Conservation (phyloP, 2,888 invertebrate genomes). For the Pollenia labialis region DNA sequence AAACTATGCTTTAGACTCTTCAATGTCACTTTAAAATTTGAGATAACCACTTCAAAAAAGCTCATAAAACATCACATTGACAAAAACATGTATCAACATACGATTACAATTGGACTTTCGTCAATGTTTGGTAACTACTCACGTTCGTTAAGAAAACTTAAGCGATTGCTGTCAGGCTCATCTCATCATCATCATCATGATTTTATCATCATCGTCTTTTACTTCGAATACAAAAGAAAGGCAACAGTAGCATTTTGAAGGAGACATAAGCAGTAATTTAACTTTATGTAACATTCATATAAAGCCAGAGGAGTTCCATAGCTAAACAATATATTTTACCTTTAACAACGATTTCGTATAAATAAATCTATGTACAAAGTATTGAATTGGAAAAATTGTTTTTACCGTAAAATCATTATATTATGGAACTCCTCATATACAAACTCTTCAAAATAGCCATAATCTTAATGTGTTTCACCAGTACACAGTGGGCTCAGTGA, state of each 20-base stretch:
- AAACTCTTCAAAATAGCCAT: background rate
- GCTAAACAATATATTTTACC: too few species aligned
- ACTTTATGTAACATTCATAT: background rate
- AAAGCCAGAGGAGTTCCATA: too few species aligned
- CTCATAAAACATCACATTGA: constrained; percentile 40
- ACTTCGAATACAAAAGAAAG: background rate
- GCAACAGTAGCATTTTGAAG: constrained; percentile 9
- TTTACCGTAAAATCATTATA: too few species aligned
- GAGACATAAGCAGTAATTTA: constrained; percentile 27
- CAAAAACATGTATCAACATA: constrained; percentile 3
- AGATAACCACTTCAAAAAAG: constrained; percentile 42
- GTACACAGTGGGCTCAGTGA: too few species aligned
- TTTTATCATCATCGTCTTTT: constrained; percentile 12
- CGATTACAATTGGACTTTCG: constrained; percentile 12
- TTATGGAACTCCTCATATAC: background rate
- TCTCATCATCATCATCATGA: constrained; percentile 41
- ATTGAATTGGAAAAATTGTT: too few species aligned
- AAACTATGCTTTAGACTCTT: constrained; percentile 20
- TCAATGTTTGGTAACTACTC: constrained; percentile 56
- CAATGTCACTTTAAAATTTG: constrained; percentile 43
- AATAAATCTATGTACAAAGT: too few species aligned
- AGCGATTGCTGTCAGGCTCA: constrained; percentile 56
- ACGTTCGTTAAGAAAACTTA: constrained; percentile 56
- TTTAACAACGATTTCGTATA: too few species aligned
- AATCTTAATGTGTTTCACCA: constrained; percentile 48